A percentile compares a stretch with the other conserved stretches of the same genome.
These are phyloP conservation scores for Sciurus niger DNA, from an alignment of 2,113 vertebrate genomes.

Conservation along the genomic window DNA sequence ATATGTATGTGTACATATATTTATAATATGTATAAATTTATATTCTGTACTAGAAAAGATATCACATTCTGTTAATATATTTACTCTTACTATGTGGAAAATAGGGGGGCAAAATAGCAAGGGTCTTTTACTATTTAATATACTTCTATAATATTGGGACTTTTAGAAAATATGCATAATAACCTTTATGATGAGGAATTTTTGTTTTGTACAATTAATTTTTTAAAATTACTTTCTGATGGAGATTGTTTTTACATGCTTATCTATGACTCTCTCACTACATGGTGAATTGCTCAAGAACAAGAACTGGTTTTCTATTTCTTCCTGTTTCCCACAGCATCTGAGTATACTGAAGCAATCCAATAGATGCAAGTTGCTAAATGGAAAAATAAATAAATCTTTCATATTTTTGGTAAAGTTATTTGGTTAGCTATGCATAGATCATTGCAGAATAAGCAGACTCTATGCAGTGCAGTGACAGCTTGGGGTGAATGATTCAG, in stretches of 20 bases:
- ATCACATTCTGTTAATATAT: not conserved
- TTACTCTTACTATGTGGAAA: not conserved
- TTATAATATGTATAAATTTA: not conserved
- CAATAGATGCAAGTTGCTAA: not conserved
- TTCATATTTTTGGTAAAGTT: not conserved
- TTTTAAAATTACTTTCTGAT: not conserved
- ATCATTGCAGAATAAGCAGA: not conserved
- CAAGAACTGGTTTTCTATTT: not conserved
- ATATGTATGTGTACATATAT: not conserved
- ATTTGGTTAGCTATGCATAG: constrained; percentile 18
- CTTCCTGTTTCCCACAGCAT: not conserved
- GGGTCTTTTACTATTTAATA: not conserved
- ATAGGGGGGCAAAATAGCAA: not conserved
- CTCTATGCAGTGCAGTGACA: not conserved
- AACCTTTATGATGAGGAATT: not conserved
- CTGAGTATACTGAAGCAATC: not conserved
- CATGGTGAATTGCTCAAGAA: not conserved
- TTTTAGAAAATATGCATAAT: not conserved
- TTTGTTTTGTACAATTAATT: not conserved
- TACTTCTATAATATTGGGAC: not conserved
- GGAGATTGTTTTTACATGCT: not conserved
- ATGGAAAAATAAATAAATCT: constrained; percentile 49
- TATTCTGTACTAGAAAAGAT: not conserved
- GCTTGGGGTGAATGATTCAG: not conserved
- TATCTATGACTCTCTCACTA: not conserved